Conservation (phyloP, 1,140 invertebrate species). For the Delia radicum region DNA sequence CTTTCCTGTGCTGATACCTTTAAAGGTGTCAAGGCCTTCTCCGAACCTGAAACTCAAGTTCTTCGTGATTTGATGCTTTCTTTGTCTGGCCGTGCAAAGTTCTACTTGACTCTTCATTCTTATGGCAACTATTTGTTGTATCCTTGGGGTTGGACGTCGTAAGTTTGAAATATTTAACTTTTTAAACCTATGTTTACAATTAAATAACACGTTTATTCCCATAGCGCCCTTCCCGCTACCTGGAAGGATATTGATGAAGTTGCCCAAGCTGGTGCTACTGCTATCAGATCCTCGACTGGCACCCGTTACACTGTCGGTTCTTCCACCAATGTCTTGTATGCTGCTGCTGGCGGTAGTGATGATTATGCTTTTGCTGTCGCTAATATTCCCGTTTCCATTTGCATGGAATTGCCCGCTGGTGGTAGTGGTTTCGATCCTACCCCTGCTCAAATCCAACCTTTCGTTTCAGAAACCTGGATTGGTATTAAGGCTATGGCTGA, state of each 20-base stretch:
- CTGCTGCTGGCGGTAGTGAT: conserved; percentile 62
- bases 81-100: conserved; percentile 59
- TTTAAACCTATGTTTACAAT: neutral
- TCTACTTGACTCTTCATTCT: conserved; percentile 73
- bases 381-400: conserved; percentile 66
- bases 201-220: conserved; percentile 47
- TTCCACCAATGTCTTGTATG: conserved; percentile 63
- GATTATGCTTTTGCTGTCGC: conserved; percentile 67
- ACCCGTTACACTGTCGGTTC: conserved; percentile 65
- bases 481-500: conserved; percentile 60
- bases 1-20: conserved; percentile 68
- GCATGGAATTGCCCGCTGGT: conserved; percentile 70
- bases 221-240: conserved; percentile 42
- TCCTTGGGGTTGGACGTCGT: conserved; percentile 70
- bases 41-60: conserved; percentile 66
- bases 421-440: conserved; percentile 67
- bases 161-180: conserved; percentile 25
- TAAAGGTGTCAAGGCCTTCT: conserved; percentile 66
- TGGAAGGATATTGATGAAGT: conserved; percentile 52
- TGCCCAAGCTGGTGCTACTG: conserved; percentile 55
- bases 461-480: conserved; percentile 73
- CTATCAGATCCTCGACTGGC: conserved; percentile 56
- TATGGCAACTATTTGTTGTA: conserved; percentile 70
- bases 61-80: conserved; percentile 56
- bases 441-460: conserved; percentile 61